Conservation (phyloP, 2,797 vertebrate species). For the Thamnophis elegans region DNA sequence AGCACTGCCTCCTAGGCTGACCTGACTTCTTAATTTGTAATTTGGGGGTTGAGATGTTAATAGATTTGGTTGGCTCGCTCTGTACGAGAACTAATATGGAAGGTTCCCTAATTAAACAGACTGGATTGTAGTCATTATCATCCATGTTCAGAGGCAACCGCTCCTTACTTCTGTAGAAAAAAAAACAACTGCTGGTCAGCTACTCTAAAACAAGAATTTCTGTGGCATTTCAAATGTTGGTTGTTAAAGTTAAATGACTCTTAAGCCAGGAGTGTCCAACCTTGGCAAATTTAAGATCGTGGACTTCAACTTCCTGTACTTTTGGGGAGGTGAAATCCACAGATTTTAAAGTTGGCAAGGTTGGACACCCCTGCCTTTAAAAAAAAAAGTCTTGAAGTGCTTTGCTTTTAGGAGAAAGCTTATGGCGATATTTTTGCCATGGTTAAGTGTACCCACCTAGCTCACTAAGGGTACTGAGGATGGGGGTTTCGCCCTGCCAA, state of each 20-base stretch:
- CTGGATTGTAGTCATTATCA: background rate
- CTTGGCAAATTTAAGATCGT: background rate
- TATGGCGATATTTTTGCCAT: background rate
- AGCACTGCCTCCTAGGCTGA: slow-evolving; percentile 10
- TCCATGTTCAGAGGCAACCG: background rate
- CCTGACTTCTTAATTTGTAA: slow-evolving; percentile 8
- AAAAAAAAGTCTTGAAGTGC: background rate
- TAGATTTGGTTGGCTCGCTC: background rate
- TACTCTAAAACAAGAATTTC: background rate
- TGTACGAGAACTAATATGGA: background rate
- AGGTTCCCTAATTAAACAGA: background rate
- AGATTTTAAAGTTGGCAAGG: background rate
- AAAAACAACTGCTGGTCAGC: slow-evolving; percentile 14
- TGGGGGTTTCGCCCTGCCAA: background rate
- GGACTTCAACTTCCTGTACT: background rate
- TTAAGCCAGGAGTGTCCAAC: background rate
- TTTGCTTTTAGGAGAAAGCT: background rate
- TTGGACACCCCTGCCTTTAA: background rate
- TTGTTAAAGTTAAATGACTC: background rate
- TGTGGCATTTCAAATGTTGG: background rate
- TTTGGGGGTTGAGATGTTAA: background rate
- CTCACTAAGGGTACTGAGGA: background rate
- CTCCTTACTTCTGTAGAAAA: slow-evolving; percentile 12
- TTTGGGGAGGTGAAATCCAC: background rate
- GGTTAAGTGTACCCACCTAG: background rate